These are phyloP conservation scores for Acanthoscelides obtectus DNA, from an alignment of 2,888 invertebrate species.

Conservation along the genomic window DNA sequence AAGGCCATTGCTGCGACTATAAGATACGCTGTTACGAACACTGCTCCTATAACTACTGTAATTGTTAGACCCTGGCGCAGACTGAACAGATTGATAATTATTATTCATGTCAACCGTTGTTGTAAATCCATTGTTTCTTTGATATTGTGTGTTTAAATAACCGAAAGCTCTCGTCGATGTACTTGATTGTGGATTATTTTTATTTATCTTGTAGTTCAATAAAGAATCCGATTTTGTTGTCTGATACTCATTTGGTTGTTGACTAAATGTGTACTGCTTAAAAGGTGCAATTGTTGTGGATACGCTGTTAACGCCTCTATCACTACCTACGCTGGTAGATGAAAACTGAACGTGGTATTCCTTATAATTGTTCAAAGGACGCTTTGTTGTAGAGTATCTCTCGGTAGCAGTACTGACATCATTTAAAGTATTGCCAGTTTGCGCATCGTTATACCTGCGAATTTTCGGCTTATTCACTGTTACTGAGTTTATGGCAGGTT, in stretches of 20 bases:
- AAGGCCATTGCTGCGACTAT: background rate
- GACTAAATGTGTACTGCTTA: background rate
- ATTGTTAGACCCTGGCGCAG: background rate
- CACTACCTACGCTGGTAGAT: background rate
- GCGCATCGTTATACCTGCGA: constrained; percentile 22
- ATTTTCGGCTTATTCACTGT: constrained; percentile 4
- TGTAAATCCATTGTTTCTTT: background rate
- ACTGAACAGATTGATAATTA: background rate
- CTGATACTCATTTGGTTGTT: background rate
- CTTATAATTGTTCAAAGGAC: background rate
- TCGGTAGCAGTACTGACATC: constrained; percentile 7
- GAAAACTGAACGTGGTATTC: constrained; percentile 1
- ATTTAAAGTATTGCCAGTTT: constrained; percentile 22
- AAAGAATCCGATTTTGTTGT: background rate
- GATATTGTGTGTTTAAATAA: background rate
- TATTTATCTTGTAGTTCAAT: background rate
- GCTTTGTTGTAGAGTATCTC: background rate
- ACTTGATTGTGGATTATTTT: too few relatives aligned
- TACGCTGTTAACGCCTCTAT: background rate
- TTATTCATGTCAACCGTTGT: background rate
- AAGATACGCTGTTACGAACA: background rate
- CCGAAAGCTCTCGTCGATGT: too few relatives aligned
- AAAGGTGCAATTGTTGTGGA: background rate
- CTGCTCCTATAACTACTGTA: background rate
- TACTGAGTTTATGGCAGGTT: background rate